Evolutionary conservation across 2,797 vertebrate genomes (phyloP), one percentile per base, ranked within the genome.

Genomic region (Neoniphon sammara): DNA sequence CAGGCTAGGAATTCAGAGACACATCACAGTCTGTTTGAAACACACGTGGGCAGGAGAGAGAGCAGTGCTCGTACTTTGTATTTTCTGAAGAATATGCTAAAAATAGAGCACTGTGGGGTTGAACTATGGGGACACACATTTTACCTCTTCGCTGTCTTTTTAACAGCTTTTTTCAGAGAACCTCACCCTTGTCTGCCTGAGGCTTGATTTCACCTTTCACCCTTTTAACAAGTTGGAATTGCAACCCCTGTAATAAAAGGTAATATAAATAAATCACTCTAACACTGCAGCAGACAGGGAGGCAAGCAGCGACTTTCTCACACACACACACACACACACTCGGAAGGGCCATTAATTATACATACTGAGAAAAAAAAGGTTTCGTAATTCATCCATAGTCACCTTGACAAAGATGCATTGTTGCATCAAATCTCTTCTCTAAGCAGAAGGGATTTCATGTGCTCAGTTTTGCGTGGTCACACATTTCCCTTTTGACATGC

Each of bases 291-390:
- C 60, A 69, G 66, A 64, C 47, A 53, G 69, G 39, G 31, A 52
- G 69, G 56, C 65, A 70, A 46, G 74, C 77, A 80, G 70, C 47
- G 60, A 56, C 73, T 84, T 78, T 77, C 55, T 82, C 81, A 78
- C 66, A 30, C 21, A 58, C 73, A 83, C 81, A 78, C 66, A 30
- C 21, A 83, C 81, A 78, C 66, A 30, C 21, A 58, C 73, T 75
- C 34, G 20, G 87, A 68, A 75, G 61, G 42, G 7, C 21, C 39
- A 84, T 88, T 61, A 78, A 88, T 89, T 82, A 84, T 83, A 70
- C 7, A 85, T 61, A 23, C 7, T 11, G 62, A 87, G 68, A 50
- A 70, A 20, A 27, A 30, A 79, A 74, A 76, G 58, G 63, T 67
- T 78, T 78, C 3, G 20, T 42, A 58, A 83, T 71, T 83, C 50